Evolutionary conservation across 2,888 invertebrate species (phyloP).

Genomic region (Nebria salina): DNA sequence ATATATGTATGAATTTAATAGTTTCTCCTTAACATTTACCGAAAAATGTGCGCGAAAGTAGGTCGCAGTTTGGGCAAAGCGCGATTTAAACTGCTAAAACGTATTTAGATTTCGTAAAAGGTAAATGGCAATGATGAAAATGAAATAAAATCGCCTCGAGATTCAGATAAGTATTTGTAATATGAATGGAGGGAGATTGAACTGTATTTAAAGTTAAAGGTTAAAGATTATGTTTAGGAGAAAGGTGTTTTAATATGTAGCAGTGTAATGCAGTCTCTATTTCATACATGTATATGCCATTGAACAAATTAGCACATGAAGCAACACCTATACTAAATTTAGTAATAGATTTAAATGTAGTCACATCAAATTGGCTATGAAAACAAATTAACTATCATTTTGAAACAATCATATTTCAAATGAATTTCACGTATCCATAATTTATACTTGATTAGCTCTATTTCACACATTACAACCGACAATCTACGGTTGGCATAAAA

Average conservation of each 20-base stretch:
- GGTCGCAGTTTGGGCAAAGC: slow-evolving; percentile 32
- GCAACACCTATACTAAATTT: slow-evolving; percentile 21
- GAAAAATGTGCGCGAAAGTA: slow-evolving; percentile 40
- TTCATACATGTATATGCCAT: slow-evolving; percentile 33
- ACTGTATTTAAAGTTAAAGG: neutral
- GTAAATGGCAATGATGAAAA: too few relatives aligned
- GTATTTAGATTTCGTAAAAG: neutral
- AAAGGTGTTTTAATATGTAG: slow-evolving; percentile 13
- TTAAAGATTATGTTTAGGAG: neutral
- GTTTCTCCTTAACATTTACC: slow-evolving; percentile 44
- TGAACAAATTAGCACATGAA: slow-evolving; percentile 42
- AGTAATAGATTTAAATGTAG: slow-evolving; percentile 33
- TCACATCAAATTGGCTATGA: slow-evolving; percentile 37
- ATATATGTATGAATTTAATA: slow-evolving; percentile 27
- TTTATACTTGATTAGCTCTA: neutral
- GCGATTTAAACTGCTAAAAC: slow-evolving; percentile 28
- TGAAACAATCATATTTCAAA: slow-evolving; percentile 25
- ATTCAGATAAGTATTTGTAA: too few relatives aligned
- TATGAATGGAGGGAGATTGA: neutral
- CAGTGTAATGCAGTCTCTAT: slow-evolving; percentile 21
- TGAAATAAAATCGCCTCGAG: too few relatives aligned
- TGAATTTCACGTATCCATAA: slow-evolving; percentile 10
- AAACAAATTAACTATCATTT: slow-evolving; percentile 31
- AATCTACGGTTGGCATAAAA: neutral
- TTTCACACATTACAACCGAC: neutral